Evolutionary conservation across 2,113 vertebrate species (phyloP).

Genomic region (Pterocles gutturalis): DNA sequence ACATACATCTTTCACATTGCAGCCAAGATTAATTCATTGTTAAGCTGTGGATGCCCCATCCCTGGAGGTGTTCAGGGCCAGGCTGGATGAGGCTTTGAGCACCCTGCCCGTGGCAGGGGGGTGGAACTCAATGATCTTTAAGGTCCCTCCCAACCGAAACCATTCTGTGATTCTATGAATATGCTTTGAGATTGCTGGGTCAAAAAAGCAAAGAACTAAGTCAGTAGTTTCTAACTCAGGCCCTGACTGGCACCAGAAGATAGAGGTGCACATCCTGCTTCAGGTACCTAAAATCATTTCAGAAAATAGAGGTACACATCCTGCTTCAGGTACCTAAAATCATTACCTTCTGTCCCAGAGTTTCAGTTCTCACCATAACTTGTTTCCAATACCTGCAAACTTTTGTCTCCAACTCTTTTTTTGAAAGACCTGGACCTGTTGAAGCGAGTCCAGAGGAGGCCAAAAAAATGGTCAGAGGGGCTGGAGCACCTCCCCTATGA

Average conservation of each 20-base stretch:
- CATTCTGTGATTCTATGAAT: not conserved
- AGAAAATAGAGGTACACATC: not conserved
- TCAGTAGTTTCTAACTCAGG: not conserved
- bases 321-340: not conserved
- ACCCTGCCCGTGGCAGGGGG: too few relatives aligned
- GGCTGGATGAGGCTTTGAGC: too few relatives aligned
- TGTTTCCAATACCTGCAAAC: not conserved
- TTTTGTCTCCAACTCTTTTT: not conserved
- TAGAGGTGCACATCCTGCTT: rapidly evolving
- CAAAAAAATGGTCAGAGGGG: too few relatives aligned
- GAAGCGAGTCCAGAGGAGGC: too few relatives aligned
- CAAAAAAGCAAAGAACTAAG: not conserved
- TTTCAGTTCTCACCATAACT: not conserved
- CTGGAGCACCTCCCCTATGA: too few relatives aligned
- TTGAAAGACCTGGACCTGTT: too few relatives aligned
- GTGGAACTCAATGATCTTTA: too few relatives aligned
- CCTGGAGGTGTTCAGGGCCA: too few relatives aligned
- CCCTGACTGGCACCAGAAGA: not conserved
- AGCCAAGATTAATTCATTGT: not conserved
- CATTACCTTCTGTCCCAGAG: not conserved
- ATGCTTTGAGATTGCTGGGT: not conserved
- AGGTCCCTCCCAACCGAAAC: too few relatives aligned
- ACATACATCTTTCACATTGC: not conserved
- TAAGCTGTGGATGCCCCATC: too few relatives aligned
- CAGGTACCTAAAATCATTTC: not conserved